Base-by-base conservation (phyloP, 2,888 invertebrate genomes). In the Athripsodes cinereus region DNA sequence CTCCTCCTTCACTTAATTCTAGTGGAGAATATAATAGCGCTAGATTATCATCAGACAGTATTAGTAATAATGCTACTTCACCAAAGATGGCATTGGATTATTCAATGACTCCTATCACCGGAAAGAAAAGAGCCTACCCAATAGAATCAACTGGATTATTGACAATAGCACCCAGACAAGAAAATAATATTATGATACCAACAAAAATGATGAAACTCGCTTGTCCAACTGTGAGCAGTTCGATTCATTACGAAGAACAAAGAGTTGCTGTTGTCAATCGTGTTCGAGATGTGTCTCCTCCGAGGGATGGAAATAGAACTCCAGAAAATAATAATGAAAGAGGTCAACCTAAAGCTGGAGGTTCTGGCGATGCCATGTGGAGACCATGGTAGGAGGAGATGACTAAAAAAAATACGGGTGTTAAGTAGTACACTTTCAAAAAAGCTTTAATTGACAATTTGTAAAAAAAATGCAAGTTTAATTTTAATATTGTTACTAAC, bases 321-420 rank as follows among this genome's bases (percentile, higher is more conserved):
- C 40, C 40, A 16, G 55, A 22, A 11, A 44, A 49, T 31, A 44
- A 21, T 48, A 60, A 64, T 46, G 13, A 3, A 3, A 55, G 52
- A 8, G 59, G 61, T 3, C 46, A 53, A 44, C 63, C 64, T 11
- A 66, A 61, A 26, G 64, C 65, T 18, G 67, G 68, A 11, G 65
- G 66, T 40, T 61, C 69, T 22, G 74, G 74, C 54, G 72, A 72
- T 21, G 78, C 79, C 64, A 81, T 82, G 76, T 82, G 81, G 81
- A 72, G 81, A 56, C 81, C 81, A 1, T 82, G 81, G 81, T 82
- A 26, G 26, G 10, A n/a, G n/a, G n/a, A n/a, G n/a, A n/a, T n/a
- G n/a, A n/a, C n/a, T n/a, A n/a, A n/a, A n/a, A n/a, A n/a, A n/a
- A n/a, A n/a, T n/a, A n/a, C n/a, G n/a, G n/a, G n/a, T n/a, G n/a